Conservation (phyloP, 2,888 invertebrate genomes). For the Gasteruption jaculator region DNA sequence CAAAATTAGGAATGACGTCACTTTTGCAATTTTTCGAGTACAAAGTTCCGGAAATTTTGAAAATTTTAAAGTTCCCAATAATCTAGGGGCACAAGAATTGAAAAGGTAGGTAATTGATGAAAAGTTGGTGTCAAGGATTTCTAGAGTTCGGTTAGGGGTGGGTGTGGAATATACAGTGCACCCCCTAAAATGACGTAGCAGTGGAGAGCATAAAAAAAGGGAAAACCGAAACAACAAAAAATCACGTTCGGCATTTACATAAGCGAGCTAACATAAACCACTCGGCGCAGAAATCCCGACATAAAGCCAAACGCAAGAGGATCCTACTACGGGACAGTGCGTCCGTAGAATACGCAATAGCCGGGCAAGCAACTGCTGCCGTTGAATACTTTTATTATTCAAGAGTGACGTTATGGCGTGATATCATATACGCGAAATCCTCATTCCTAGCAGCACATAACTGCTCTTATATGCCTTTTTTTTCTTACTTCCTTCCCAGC, state of each 20-base stretch:
- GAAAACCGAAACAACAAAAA: slow-evolving; percentile 36
- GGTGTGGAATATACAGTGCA: too few species aligned
- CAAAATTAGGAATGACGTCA: too few species aligned
- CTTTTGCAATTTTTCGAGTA: too few species aligned
- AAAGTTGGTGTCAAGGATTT: too few species aligned
- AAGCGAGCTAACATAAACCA: slow-evolving; percentile 52
- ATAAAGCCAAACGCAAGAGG: slow-evolving; percentile 48
- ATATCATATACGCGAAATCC: too few species aligned
- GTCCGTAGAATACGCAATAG: slow-evolving; percentile 49
- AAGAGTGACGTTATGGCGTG: slow-evolving; percentile 18
- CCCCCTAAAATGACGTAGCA: slow-evolving; percentile 7
- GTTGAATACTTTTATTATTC: slow-evolving; percentile 42
- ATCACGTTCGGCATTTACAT: slow-evolving; percentile 52
- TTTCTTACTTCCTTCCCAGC: slow-evolving; percentile 5
- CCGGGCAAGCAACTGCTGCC: slow-evolving; percentile 25
- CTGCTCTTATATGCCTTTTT: too few species aligned
- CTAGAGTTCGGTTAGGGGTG: too few species aligned
- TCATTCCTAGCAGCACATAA: too few species aligned
- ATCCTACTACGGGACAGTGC: slow-evolving; percentile 40
- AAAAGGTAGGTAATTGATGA: too few species aligned
- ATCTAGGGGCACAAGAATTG: too few species aligned
- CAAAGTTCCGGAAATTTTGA: too few species aligned
- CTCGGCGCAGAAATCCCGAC: slow-evolving; percentile 49
- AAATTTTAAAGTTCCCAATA: too few species aligned
- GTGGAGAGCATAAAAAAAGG: slow-evolving; percentile 5